A percentile compares a stretch with the other conserved stretches of the same genome.
Evolutionary conservation across 2,888 invertebrate genomes (phyloP).

Genomic region (Phyto melanocephala): DNA sequence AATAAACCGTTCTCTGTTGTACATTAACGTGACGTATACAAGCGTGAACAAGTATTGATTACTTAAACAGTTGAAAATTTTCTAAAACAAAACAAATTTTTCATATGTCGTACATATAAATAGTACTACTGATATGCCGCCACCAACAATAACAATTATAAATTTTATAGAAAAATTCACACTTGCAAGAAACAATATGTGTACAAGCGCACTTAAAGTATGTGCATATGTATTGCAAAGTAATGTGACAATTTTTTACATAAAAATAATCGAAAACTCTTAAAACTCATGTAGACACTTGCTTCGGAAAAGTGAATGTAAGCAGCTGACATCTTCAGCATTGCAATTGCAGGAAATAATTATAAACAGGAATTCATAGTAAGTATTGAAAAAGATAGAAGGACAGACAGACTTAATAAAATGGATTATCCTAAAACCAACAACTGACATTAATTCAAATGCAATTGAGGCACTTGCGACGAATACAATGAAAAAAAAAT

Average conservation of each 20-base stretch:
- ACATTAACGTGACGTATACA: too few relatives aligned
- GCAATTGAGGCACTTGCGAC: background rate
- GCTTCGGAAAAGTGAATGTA: background rate
- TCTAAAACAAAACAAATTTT: too few relatives aligned
- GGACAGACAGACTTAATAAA: conserved; percentile 31
- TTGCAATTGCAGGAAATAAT: conserved; percentile 48
- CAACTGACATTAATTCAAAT: conserved; percentile 28
- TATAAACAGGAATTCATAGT: conserved; percentile 48
- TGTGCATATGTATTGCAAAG: background rate
- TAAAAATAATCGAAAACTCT: background rate
- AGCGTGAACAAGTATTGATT: too few relatives aligned
- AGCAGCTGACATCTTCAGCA: conserved; percentile 16
- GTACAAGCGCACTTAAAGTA: background rate
- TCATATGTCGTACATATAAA: too few relatives aligned
- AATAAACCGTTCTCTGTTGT: too few relatives aligned
- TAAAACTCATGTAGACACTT: conserved; percentile 37
- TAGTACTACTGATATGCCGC: too few relatives aligned
- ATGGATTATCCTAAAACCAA: conserved; percentile 45
- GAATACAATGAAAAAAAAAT: background rate
- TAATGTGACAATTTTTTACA: conserved; percentile 57
- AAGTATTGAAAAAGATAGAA: conserved; percentile 2
- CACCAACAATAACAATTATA: conserved; percentile 28
- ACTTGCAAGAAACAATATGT: too few relatives aligned
- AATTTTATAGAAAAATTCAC: conserved; percentile 40
- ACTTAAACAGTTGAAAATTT: too few relatives aligned